A percentile compares a stretch with the other conserved stretches of the same genome.
phyloP scores from a whole-genome alignment of 2,113 vertebrate genomes.

The Protobothrops mucrosquamatus region DNA sequence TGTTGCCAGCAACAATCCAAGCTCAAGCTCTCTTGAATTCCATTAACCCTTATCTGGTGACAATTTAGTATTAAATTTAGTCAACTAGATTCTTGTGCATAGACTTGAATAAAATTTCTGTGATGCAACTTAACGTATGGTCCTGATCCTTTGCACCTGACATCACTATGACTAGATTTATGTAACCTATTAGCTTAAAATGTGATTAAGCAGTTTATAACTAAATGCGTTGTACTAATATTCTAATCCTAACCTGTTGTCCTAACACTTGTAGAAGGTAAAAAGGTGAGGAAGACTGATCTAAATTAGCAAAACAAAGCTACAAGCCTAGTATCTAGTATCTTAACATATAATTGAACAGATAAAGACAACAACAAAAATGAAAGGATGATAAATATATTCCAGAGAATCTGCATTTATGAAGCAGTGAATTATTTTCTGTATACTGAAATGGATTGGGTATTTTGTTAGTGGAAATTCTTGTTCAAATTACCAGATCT shows the following conservation, averaged over 20 bases:
- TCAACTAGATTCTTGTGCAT: neutral
- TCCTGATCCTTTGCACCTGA: neutral
- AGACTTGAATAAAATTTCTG: neutral
- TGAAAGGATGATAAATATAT: neutral
- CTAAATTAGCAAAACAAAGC: neutral
- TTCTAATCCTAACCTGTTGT: neutral
- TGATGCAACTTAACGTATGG: neutral
- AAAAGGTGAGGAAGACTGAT: neutral
- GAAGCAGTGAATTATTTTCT: slow-evolving; percentile 38
- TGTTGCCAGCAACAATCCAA: no score
- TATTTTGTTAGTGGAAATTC: neutral
- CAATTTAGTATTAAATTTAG: neutral
- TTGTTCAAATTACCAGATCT: neutral
- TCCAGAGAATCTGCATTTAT: neutral
- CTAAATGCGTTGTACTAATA: neutral
- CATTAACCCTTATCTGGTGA: neutral
- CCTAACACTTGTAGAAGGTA: neutral
- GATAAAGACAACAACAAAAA: neutral
- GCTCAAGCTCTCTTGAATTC: neutral
- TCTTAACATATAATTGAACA: neutral
- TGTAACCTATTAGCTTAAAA: neutral
- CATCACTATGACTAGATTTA: neutral
- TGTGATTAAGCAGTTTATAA: neutral
- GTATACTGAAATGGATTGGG: neutral
- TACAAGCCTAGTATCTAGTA: neutral